Percentiles rank a stretch among this genome's conserved stretches.
Conservation (phyloP, 2,113 vertebrate genomes). For the Heterotilapia buettikoferi region DNA sequence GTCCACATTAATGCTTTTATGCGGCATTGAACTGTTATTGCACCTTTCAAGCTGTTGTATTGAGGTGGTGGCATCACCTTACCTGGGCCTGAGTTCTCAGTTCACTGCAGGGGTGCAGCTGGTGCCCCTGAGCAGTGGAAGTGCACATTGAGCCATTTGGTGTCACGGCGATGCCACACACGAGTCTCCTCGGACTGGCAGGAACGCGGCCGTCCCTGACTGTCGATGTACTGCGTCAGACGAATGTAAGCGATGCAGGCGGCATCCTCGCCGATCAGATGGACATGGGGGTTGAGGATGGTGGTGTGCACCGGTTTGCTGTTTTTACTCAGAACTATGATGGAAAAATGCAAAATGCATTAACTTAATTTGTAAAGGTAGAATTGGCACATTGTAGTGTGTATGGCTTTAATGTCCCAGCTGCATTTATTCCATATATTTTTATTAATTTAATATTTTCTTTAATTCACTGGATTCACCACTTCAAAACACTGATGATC, state of each 20-base stretch:
- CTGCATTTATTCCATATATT: neutral
- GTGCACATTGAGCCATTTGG: slow-evolving; percentile 99
- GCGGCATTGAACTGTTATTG: neutral
- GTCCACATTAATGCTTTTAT: neutral
- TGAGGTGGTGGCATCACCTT: neutral
- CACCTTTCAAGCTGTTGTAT: neutral
- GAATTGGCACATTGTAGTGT: rapidly evolving
- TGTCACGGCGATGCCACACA: slow-evolving; percentile 94
- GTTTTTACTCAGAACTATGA: slow-evolving; percentile 94
- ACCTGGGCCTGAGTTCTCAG: slow-evolving; percentile 69
- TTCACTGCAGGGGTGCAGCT: slow-evolving; percentile 97
- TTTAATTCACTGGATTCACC: neutral
- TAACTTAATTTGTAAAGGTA: neutral
- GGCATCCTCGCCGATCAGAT: slow-evolving; percentile 94
- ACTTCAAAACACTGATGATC: neutral
- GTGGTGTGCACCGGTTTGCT: slow-evolving; percentile 98
- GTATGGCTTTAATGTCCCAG: neutral
- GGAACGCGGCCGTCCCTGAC: slow-evolving; percentile 91
- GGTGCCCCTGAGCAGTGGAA: slow-evolving; percentile 99
- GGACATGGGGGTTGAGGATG: slow-evolving; percentile 97
- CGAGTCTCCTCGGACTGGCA: slow-evolving; percentile 97
- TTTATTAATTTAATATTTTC: neutral
- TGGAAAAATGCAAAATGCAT: neutral
- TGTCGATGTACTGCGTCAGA: slow-evolving; percentile 95
- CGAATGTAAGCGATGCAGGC: slow-evolving; percentile 99